Percentiles rank a stretch among this genome's conserved stretches.
Evolutionary conservation across 1,140 invertebrate species (phyloP).

Genomic region (Diachasmimorpha longicaudata): DNA sequence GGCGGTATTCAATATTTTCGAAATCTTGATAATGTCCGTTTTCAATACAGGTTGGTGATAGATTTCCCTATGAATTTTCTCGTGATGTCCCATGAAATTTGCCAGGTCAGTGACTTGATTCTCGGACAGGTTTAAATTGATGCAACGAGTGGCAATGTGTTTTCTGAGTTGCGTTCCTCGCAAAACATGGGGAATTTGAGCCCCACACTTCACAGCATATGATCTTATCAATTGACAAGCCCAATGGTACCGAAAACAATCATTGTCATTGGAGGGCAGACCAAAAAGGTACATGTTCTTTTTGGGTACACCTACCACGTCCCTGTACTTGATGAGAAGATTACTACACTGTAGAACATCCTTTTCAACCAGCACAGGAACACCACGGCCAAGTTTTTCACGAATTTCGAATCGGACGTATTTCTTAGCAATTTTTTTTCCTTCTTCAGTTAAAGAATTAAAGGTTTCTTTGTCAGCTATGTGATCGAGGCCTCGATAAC

Average conservation of each 20-base stretch:
- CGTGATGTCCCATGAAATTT: constrained; percentile 26
- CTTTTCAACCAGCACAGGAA: constrained; percentile 18
- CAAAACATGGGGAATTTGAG: constrained; percentile 14
- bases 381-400: constrained; percentile 19
- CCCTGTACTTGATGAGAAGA: background rate
- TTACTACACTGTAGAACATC: background rate
- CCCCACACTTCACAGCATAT: constrained; percentile 9
- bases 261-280: background rate
- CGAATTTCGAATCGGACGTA: constrained; percentile 25
- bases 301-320: background rate
- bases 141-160: constrained; percentile 24
- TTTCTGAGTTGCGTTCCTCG: constrained; percentile 19
- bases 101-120: constrained; percentile 19
- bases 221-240: constrained; percentile 20
- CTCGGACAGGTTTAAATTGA: constrained; percentile 1
- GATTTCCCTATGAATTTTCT: constrained; percentile 11
- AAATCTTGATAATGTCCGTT: background rate
- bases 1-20: background rate
- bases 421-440: constrained; percentile 15
- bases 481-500: background rate
- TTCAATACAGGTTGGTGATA: background rate
- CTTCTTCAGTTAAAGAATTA: constrained; percentile 11
- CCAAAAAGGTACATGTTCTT: constrained; percentile 18
- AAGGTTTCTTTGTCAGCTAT: constrained; percentile 9
- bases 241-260: background rate